Evolutionary conservation across 2,797 vertebrate species (phyloP).

Genomic region (Gobionotothen gibberifrons): DNA sequence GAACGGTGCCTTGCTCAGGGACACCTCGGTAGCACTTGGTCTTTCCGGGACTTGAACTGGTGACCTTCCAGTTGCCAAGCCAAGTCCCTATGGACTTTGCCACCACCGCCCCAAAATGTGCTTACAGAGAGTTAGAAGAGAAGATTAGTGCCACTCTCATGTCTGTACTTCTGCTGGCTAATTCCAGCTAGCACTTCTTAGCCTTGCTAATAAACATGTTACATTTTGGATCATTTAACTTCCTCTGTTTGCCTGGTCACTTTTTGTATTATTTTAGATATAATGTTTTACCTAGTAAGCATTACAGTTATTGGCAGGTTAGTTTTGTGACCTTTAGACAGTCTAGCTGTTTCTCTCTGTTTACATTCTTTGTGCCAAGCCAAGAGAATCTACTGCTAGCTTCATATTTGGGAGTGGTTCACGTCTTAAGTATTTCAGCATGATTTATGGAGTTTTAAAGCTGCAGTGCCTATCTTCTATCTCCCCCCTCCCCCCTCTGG

Average conservation of each 20-base stretch:
- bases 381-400: not conserved
- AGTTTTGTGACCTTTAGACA: not conserved
- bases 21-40: no score
- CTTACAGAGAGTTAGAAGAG: not conserved
- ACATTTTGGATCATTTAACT: not conserved
- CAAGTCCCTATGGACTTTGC: no score
- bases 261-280: not conserved
- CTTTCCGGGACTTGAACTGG: no score
- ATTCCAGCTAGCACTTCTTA: no score
- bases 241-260: not conserved
- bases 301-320: not conserved
- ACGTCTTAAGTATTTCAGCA: not conserved
- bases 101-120: no score
- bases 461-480: no score
- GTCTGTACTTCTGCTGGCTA: no score
- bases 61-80: no score
- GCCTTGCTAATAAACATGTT: not conserved
- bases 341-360: not conserved
- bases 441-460: not conserved
- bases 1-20: no score
- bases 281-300: constrained; percentile 7
- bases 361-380: not conserved
- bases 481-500: no score
- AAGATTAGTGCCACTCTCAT: not conserved
- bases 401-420: not conserved